Base-by-base conservation (phyloP, 2,797 vertebrate genomes). In the Sebastes itinus region DNA sequence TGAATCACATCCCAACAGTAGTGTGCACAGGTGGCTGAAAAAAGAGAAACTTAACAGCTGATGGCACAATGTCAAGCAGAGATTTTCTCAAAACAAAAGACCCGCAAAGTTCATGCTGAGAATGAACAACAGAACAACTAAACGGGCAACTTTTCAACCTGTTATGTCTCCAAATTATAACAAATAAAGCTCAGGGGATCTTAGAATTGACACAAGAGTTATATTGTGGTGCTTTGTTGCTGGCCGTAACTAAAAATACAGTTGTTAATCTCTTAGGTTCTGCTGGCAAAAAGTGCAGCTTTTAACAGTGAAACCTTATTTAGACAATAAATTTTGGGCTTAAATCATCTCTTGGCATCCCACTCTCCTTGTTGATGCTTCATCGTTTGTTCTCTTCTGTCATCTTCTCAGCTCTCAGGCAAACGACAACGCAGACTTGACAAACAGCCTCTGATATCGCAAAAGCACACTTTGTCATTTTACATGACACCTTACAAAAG, bases 381-480 rank as follows among this genome's bases (percentile, higher is more conserved):
- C 23, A 68, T 79, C 63, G 68, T 79, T 86, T 75, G 58, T 84
- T 78, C 73, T 71, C 27, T 52, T 80, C 63, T 3, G 20, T 25
- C 42, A 2, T 56, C 42, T 46, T 62, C 71, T 76, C 63, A 65
- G 16, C 69, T 78, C 62, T 25, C 82, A 78, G 14, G 54, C 52
- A 65, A 61, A 54, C 56, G 74, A 77, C 75, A 72, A 70, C 38
- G 73, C 22, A 42, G 25, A 52, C 46, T 71, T 76, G 73, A 86
- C 61, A 81, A 83, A 80, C 74, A 73, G 70, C 68, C 64, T 74
- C 18, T 46, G 72, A 89, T 65, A 68, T 56, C 75, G 62, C 55
- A 82, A 81, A 83, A 88, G 33, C 55, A 7, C 63, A 60, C 64
- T 77, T 83, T 74, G 71, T 84, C 66, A 83, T 89, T 84, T 88